These are phyloP conservation scores for Daphoenositta chrysoptera DNA, from an alignment of 2,113 vertebrate species.

Conservation along the genomic window DNA sequence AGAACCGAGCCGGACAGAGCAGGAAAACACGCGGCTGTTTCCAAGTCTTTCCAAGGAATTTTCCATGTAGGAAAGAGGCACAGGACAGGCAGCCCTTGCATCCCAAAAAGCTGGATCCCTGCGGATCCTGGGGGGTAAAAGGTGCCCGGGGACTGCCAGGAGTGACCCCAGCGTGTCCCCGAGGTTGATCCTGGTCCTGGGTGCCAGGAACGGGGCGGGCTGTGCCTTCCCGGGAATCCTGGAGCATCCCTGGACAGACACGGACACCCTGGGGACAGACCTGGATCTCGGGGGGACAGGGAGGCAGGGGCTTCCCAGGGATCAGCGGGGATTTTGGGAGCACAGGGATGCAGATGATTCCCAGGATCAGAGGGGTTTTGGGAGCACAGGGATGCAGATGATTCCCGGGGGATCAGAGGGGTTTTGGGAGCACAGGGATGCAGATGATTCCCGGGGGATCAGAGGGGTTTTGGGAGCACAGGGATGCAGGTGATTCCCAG, in stretches of 20 bases:
- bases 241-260: background rate
- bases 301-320: background rate
- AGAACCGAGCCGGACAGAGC: accelerated
- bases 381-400: too few relatives aligned
- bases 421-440: background rate
- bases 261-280: accelerated
- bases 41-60: background rate
- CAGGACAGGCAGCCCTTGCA: background rate
- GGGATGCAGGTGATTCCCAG: too few relatives aligned
- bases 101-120: background rate
- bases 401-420: background rate
- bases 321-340: too few relatives aligned
- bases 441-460: background rate
- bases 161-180: background rate
- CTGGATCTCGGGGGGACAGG: background rate
- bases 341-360: too few relatives aligned
- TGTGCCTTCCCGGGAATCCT: background rate
- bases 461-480: too few relatives aligned
- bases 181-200: background rate
- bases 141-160: background rate
- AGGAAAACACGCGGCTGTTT: background rate
- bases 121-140: background rate
- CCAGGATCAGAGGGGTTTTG: too few relatives aligned
- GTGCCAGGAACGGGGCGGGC: background rate
- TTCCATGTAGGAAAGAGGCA: background rate